These are phyloP conservation scores for Nymphalis io DNA, from an alignment of 1,140 invertebrate species.

Conservation along the genomic window DNA sequence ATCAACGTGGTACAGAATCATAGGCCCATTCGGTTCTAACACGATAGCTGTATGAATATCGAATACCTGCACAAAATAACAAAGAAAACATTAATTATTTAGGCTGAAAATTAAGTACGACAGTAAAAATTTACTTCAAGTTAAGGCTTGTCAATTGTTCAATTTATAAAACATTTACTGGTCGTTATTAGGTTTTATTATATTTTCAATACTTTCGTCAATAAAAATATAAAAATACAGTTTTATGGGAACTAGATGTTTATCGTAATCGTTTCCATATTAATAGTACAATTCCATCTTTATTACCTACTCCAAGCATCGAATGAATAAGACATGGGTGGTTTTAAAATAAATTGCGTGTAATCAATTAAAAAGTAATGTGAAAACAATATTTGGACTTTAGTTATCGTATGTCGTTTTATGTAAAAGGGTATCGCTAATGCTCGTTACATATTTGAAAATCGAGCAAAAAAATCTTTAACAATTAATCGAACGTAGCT, in stretches of 20 bases:
- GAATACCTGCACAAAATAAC: slow-evolving; percentile 55
- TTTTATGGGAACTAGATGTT: neutral
- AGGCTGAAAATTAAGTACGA: neutral
- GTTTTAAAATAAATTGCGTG: slow-evolving; percentile 13
- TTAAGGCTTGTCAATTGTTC: neutral
- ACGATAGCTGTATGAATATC: slow-evolving; percentile 70
- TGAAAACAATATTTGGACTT: slow-evolving; percentile 2
- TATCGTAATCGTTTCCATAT: neutral
- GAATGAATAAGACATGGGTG: neutral
- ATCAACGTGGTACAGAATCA: slow-evolving; percentile 85
- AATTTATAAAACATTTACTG: neutral
- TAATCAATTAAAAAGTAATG: slow-evolving; percentile 3
- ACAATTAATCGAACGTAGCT: no score
- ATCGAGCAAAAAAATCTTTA: neutral
- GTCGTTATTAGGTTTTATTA: neutral
- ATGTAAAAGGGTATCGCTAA: neutral
- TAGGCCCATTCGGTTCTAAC: slow-evolving; percentile 71
- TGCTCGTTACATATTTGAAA: neutral
- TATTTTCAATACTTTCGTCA: no score
- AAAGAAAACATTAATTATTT: neutral
- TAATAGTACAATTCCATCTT: neutral
- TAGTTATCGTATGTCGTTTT: neutral
- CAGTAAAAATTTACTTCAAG: neutral
- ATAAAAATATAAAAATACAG: neutral
- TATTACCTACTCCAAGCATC: neutral